Conservation (phyloP, 2,113 vertebrate species). For the Chiloscyllium plagiosum region DNA sequence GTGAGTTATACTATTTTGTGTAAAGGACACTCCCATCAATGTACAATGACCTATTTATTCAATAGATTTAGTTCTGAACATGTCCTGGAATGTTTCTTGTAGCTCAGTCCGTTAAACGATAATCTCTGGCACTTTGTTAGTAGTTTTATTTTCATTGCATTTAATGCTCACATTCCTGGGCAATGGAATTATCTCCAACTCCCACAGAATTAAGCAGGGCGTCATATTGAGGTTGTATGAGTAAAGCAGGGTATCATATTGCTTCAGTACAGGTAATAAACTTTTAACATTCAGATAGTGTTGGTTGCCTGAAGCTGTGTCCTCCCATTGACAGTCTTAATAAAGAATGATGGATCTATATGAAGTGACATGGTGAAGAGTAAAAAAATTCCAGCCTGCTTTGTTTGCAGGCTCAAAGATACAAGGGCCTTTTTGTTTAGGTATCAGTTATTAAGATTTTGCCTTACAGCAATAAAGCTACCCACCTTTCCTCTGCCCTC, state of each 20-base stretch:
- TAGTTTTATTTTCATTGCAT: conserved; percentile 2
- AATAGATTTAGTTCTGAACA: not conserved
- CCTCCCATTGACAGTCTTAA: conserved; percentile 48
- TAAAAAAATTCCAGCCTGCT: conserved; percentile 44
- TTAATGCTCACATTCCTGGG: conserved; percentile 29
- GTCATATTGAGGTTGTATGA: conserved; percentile 25
- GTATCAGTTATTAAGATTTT: conserved; percentile 43
- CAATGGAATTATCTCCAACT: conserved; percentile 25
- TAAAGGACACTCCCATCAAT: not conserved
- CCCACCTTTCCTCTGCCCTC: conserved; percentile 40
- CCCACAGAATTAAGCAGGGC: conserved; percentile 27
- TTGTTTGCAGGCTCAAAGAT: conserved; percentile 42
- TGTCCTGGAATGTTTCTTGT: not conserved
- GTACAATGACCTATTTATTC: conserved; percentile 25
- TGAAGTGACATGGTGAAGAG: conserved; percentile 47
- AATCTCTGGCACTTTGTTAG: not conserved
- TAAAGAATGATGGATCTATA: conserved; percentile 51
- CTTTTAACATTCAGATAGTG: conserved; percentile 40
- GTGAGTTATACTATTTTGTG: not conserved
- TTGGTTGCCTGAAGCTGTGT: conserved; percentile 44
- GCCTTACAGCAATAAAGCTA: conserved; percentile 43
- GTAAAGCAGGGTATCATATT: conserved; percentile 33
- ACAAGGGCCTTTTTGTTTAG: conserved; percentile 46
- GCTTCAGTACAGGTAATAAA: conserved; percentile 35
- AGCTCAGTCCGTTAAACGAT: conserved; percentile 14